A percentile compares a stretch with the other conserved stretches of the same genome.
phyloP scores from a whole-genome alignment of 2,888 invertebrate genomes.

The Caradrina kadenii region DNA sequence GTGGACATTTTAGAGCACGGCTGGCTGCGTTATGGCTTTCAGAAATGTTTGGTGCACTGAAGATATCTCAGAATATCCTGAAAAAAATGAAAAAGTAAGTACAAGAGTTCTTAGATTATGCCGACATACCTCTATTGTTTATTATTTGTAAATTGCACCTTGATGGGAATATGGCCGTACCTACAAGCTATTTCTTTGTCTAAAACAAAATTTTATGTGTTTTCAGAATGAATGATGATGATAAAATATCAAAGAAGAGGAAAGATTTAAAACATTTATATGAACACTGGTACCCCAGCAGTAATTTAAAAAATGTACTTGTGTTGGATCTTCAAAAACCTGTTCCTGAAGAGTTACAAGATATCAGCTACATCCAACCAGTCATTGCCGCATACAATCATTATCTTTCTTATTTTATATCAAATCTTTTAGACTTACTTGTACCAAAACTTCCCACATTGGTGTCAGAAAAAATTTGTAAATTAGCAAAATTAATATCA shows the following conservation, averaged over 20 bases:
- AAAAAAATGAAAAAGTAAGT: slow-evolving; percentile 77
- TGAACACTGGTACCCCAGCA: slow-evolving; percentile 84
- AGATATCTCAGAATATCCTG: slow-evolving; percentile 80
- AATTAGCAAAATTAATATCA: slow-evolving; percentile 80
- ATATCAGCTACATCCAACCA: slow-evolving; percentile 80
- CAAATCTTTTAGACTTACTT: slow-evolving; percentile 77
- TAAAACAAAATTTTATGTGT: slow-evolving; percentile 11
- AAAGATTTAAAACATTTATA: slow-evolving; percentile 79
- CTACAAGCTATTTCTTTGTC: no score
- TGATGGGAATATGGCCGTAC: no score
- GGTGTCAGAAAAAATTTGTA: slow-evolving; percentile 73
- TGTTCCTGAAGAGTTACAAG: slow-evolving; percentile 77
- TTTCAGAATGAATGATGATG: slow-evolving; percentile 72
- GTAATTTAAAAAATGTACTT: slow-evolving; percentile 73
- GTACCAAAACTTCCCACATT: slow-evolving; percentile 76
- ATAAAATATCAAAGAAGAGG: slow-evolving; percentile 70
- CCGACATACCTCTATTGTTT: neutral
- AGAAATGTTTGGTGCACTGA: slow-evolving; percentile 83
- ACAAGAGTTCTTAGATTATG: neutral
- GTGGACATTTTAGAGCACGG: slow-evolving; percentile 72
- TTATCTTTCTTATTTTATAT: slow-evolving; percentile 80
- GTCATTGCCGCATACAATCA: slow-evolving; percentile 83
- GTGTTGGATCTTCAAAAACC: slow-evolving; percentile 79
- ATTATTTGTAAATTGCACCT: neutral
- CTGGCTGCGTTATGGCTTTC: slow-evolving; percentile 90